Evolutionary conservation across 2,888 invertebrate species (phyloP), one percentile per base, ranked within the genome.

Genomic region (Schrankia costaestrigalis): DNA sequence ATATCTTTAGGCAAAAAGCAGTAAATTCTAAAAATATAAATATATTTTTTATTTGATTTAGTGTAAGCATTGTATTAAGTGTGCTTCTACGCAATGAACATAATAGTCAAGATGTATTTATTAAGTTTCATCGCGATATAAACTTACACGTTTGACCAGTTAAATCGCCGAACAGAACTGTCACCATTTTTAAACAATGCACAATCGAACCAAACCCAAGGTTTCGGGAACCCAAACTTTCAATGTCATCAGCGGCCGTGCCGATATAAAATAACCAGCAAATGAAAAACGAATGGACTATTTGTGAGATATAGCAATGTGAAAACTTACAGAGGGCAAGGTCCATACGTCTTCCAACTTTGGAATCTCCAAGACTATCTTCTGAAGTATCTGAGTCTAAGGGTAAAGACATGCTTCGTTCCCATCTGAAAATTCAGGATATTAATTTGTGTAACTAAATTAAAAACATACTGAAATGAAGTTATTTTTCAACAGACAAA

Each of bases 281-380:
- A 85, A 86, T 78, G 68, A 84, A 82, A 83, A 83, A 56, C 71
- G 66, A 81, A 81, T 68, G 66, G 65, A 74, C 82, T 84, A 81
- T 74, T 48, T 46, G 63, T 59, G 58, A 52, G 58, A 46, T 45
- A 56, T 47, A 46, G 52, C 48, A 45, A 37, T 48, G 36, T 37
- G 51, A 54, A 52, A 58, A 85, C 95, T 95, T 93, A 95, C 95
- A 95, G 71, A 95, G 89, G 43, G 94, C 93, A 74, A 95, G 92
- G 71, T 95, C 95, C 93, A 95, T 95, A 77, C 94, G 93, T 55
- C 94, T 89, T 46, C 90, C 89, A 43, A 87, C 69, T 59, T 86
- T 86, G 25, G 73, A 62, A 40, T 89, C 87, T 2, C 83, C 74
- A 14, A 81, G 72, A 57, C 82, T 86, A 51, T 83, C 88, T 57